A percentile compares a stretch with the other conserved stretches of the same genome.
Conservation (phyloP, 2,113 vertebrate species). For the Sphyrna mokarran region DNA sequence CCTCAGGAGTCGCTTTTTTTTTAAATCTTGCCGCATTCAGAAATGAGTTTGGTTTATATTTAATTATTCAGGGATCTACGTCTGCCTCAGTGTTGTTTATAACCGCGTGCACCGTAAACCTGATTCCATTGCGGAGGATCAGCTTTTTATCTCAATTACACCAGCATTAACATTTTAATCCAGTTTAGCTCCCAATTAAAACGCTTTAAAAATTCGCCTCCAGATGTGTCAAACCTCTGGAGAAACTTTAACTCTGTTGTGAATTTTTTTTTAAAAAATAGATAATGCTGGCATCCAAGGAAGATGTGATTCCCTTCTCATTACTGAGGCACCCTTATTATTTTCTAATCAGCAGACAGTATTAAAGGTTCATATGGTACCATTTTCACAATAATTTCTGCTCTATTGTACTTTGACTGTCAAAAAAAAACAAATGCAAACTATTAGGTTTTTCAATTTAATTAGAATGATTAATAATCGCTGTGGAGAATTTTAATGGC, state of each 20-base stretch:
- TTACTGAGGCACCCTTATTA: not conserved
- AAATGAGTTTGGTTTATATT: slow-evolving; percentile 53
- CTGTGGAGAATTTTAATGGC: slow-evolving; percentile 30
- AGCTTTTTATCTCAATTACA: slow-evolving; percentile 32
- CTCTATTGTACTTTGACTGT: not conserved
- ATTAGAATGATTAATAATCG: slow-evolving; percentile 28
- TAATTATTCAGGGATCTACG: slow-evolving; percentile 44
- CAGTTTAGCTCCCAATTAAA: slow-evolving; percentile 36
- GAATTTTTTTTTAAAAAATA: not conserved
- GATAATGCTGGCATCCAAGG: not conserved
- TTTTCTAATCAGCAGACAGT: not conserved
- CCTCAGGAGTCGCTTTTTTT: slow-evolving; percentile 46
- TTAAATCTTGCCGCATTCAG: slow-evolving; percentile 28
- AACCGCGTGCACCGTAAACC: not conserved
- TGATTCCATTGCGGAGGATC: slow-evolving; percentile 3
- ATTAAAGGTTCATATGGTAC: not conserved
- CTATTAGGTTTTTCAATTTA: slow-evolving; percentile 24
- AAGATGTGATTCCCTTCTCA: not conserved
- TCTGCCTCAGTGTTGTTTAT: slow-evolving; percentile 13
- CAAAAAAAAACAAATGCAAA: slow-evolving; percentile 12
- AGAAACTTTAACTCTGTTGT: slow-evolving; percentile 30
- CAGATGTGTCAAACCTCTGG: slow-evolving; percentile 37
- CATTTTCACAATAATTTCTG: slow-evolving; percentile 5
- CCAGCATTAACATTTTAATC: slow-evolving; percentile 35
- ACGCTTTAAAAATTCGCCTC: slow-evolving; percentile 30